Base-by-base conservation (phyloP, 2,888 invertebrate species). In the Crocallis elinguaria region DNA sequence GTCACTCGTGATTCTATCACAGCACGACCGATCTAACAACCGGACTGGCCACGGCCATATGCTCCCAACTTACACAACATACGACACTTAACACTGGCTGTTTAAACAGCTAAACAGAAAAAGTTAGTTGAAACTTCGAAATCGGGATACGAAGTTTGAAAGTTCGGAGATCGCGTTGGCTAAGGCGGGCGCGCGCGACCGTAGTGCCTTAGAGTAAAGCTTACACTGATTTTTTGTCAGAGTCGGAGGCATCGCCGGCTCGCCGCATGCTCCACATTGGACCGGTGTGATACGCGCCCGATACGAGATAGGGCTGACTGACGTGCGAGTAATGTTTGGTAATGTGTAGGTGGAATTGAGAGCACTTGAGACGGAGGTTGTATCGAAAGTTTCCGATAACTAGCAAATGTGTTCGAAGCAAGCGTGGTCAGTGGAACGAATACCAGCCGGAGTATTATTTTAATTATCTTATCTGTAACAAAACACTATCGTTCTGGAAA, bases 171-270 rank as follows among this genome's bases (percentile, higher is more conserved):
- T 70, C 62, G 64, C 69, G 61, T 71, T n/a, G 59, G 60, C 59
- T 57, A 56, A 55, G 65, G 67, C 66, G 62, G 70, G 78, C 77
- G 77, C 77, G 82, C 84, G 82, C 90, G 89, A 86, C 90, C 85
- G 89, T 57, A 72, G 70, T 79, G 83, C 78, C 74, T 76, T 81
- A 64, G 79, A 80, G 84, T 85, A 69, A 80, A 88, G 83, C 87
- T 88, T 88, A 90, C 87, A 91, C 90, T 91, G 90, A 89, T 89
- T 91, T 89, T 90, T 89, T 86, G 88, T 84, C 59, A 83, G 79
- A 89, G 88, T 84, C 60, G 86, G 77, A 90, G 90, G 88, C 90
- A 90, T 89, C 86, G 87, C 80, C 77, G 82, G 78, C 32, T 35
- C 69, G 74, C 75, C 72, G 80, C 79, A 70, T 89, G 90, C 89